phyloP scores from a whole-genome alignment of 1,140 invertebrate species.

The Lepidostoma basale region DNA sequence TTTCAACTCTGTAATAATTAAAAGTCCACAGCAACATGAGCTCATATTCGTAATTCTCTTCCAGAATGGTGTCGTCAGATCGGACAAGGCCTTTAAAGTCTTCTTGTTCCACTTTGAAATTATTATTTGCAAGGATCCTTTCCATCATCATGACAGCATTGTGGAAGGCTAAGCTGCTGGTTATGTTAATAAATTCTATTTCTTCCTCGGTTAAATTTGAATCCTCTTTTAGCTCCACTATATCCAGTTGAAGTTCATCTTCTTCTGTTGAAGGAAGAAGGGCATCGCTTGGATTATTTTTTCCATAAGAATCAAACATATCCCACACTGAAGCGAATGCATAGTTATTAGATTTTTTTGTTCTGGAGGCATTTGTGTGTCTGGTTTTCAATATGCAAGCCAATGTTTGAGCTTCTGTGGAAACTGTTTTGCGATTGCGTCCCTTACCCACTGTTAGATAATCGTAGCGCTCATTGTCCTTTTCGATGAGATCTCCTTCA shows the following conservation, averaged over 20 bases:
- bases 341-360: conserved; percentile 61
- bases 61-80: background rate
- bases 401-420: conserved; percentile 71
- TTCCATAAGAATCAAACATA: conserved; percentile 70
- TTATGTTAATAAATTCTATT: background rate
- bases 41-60: conserved; percentile 54
- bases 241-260: background rate
- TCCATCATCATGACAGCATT: conserved; percentile 69
- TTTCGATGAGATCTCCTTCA: conserved; percentile 62
- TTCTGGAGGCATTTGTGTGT: conserved; percentile 62
- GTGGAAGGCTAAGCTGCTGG: conserved; percentile 53
- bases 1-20: conserved; percentile 54
- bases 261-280: background rate
- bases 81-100: conserved; percentile 63
- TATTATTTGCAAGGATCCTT: conserved; percentile 70
- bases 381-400: conserved; percentile 64
- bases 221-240: background rate
- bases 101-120: conserved; percentile 67
- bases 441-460: conserved; percentile 67
- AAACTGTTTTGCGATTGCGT: conserved; percentile 65
- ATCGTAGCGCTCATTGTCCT: conserved; percentile 69
- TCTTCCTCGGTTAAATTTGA: background rate
- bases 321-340: conserved; percentile 75
- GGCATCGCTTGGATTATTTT: conserved; percentile 25
- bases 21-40: conserved; percentile 70